Conservation (phyloP, 2,888 invertebrate genomes). For the Augiades crinisus region DNA sequence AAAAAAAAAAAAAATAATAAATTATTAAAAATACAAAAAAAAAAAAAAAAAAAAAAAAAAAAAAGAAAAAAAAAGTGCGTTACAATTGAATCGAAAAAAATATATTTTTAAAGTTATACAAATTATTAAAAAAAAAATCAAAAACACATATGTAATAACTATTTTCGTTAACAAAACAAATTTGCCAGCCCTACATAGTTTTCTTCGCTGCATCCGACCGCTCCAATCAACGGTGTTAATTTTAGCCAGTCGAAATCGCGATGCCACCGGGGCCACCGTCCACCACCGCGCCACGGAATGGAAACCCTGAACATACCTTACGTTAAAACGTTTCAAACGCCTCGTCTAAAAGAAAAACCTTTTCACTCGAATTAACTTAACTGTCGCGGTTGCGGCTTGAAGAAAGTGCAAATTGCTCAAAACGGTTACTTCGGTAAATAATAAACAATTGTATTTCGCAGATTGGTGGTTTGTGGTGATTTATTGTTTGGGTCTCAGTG, state of each 20-base stretch:
- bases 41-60: no score
- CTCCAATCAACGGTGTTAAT: conserved; percentile 61
- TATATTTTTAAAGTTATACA: no score
- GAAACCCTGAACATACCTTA: no score
- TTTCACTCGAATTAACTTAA: background rate
- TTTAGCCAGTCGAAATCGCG: conserved; percentile 76
- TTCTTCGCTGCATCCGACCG: conserved; percentile 40
- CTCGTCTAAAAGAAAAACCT: background rate
- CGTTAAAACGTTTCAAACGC: background rate
- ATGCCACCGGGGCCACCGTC: conserved; percentile 56
- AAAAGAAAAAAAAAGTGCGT: background rate
- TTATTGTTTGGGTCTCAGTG: conserved; percentile 14
- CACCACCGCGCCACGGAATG: conserved; percentile 26
- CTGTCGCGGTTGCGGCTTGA: conserved; percentile 1
- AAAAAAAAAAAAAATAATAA: no score
- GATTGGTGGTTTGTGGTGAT: conserved; percentile 10
- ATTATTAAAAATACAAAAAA: no score
- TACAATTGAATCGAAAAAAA: no score
- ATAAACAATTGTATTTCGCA: background rate
- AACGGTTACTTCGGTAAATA: conserved; percentile 1
- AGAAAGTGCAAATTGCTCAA: conserved; percentile 21
- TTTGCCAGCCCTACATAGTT: conserved; percentile 30
- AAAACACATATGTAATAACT: no score
- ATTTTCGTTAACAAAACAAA: background rate
- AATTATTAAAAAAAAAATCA: background rate